Conservation (phyloP, 30 jellyfish, hydroid and myxozoan species). For the Haliclystus octoradiatus region DNA sequence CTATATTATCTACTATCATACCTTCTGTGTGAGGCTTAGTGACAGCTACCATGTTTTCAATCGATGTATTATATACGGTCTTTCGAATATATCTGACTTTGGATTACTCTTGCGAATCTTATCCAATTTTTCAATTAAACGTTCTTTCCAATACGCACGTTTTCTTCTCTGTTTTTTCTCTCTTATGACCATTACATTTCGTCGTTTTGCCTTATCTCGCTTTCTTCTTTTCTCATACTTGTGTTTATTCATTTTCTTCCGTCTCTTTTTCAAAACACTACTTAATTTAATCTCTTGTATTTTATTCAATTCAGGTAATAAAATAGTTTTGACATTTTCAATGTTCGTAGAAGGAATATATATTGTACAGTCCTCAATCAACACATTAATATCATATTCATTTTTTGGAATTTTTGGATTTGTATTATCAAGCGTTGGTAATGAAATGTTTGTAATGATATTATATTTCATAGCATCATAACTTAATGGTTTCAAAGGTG, state of each 20-base stretch:
- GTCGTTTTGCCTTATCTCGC: conserved; percentile 76
- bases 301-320: neutral
- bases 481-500: too few relatives aligned
- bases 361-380: too few relatives aligned
- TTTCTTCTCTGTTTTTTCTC: conserved; percentile 20
- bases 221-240: conserved; percentile 61
- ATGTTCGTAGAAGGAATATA: too few relatives aligned
- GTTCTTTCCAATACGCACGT: conserved; percentile 21
- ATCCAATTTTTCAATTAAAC: conserved; percentile 23
- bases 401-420: too few relatives aligned
- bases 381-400: too few relatives aligned
- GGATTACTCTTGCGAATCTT: conserved; percentile 40
- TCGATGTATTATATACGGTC: conserved; percentile 76
- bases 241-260: conserved; percentile 90
- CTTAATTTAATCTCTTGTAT: conserved; percentile 10
- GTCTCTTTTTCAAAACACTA: conserved; percentile 58
- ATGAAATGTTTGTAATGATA: too few relatives aligned
- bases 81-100: conserved; percentile 35
- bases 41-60: conserved; percentile 76
- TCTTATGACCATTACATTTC: conserved; percentile 40
- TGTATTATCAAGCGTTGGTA: too few relatives aligned
- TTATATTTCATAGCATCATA: too few relatives aligned
- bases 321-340: too few relatives aligned
- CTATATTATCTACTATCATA: too few relatives aligned
- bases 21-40: too few relatives aligned